Conservation (phyloP, 2,113 vertebrate genomes). For the Polypterus senegalus region DNA sequence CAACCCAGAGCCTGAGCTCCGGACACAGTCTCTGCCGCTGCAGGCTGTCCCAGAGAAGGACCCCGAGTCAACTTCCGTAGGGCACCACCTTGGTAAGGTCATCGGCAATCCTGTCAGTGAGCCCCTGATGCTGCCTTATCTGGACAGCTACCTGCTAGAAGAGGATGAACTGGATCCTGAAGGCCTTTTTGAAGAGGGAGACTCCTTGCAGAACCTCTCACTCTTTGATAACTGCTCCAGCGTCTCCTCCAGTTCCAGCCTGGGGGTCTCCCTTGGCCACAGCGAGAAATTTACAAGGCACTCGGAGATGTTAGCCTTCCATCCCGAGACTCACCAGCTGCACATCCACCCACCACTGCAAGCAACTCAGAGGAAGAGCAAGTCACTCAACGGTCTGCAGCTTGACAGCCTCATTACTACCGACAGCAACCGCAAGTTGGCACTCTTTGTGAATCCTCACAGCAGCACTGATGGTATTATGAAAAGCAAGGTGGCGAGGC, state of each 20-base stretch:
- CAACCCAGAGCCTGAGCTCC: conserved; percentile 54
- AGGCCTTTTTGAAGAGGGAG: conserved; percentile 39
- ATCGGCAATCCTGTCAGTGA: conserved; percentile 46
- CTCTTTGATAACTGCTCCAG: conserved; percentile 75
- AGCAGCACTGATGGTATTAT: conserved; percentile 57
- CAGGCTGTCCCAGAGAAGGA: conserved; percentile 77
- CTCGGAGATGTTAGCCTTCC: conserved; percentile 54
- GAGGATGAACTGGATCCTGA: conserved; percentile 34
- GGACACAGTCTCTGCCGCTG: conserved; percentile 55
- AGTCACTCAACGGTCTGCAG: conserved; percentile 85
- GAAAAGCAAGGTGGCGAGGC: conserved; percentile 70
- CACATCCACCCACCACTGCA: conserved; percentile 41
- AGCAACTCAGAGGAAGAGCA: conserved; percentile 73
- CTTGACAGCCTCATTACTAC: conserved; percentile 67
- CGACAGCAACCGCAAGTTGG: conserved; percentile 23
- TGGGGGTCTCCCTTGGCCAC: conserved; percentile 82
- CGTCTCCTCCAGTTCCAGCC: conserved; percentile 80
- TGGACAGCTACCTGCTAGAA: conserved; percentile 55
- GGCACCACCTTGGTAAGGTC: conserved; percentile 35
- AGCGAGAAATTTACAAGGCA: conserved; percentile 66
- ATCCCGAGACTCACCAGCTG: conserved; percentile 40
- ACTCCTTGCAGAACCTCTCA: conserved; percentile 52
- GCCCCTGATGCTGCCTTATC: conserved; percentile 39
- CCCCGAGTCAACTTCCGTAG: conserved; percentile 40
- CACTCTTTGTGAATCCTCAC: conserved; percentile 46